Percentiles rank a stretch among this genome's conserved stretches.
These are phyloP conservation scores for Eulemur rubriventer DNA, from an alignment of 2,797 vertebrate species.

Conservation along the genomic window DNA sequence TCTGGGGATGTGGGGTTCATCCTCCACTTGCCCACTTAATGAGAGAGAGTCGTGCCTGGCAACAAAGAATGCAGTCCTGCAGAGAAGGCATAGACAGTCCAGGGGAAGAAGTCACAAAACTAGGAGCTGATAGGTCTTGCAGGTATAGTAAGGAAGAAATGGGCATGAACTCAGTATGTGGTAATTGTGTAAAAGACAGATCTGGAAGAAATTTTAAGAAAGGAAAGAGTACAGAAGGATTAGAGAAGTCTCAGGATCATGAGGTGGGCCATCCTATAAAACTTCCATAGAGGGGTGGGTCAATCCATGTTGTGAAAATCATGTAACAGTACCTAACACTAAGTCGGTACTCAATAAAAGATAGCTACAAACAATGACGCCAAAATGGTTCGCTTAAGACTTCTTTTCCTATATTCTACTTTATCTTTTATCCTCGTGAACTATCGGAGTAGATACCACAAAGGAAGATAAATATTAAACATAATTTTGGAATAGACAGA, in stretches of 20 bases:
- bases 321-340: neutral
- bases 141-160: neutral
- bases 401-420: neutral
- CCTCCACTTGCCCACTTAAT: neutral
- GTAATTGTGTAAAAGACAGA: neutral
- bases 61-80: neutral
- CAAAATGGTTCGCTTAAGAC: neutral
- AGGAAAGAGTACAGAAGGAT: neutral
- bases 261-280: neutral
- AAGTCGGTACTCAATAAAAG: neutral
- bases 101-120: neutral
- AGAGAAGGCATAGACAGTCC: neutral
- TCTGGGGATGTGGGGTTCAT: neutral
- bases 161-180: neutral
- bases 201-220: neutral
- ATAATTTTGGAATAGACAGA: neutral
- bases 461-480: neutral
- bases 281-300: neutral
- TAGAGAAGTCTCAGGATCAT: neutral
- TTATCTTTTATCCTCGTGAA: conserved; percentile 30
- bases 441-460: neutral
- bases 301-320: neutral
- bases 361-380: neutral
- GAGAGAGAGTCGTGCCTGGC: neutral
- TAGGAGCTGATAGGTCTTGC: neutral